Percentiles rank a stretch among this genome's conserved stretches.
phyloP scores from a whole-genome alignment of 1,140 invertebrate genomes.

The Orchestia grillus region DNA sequence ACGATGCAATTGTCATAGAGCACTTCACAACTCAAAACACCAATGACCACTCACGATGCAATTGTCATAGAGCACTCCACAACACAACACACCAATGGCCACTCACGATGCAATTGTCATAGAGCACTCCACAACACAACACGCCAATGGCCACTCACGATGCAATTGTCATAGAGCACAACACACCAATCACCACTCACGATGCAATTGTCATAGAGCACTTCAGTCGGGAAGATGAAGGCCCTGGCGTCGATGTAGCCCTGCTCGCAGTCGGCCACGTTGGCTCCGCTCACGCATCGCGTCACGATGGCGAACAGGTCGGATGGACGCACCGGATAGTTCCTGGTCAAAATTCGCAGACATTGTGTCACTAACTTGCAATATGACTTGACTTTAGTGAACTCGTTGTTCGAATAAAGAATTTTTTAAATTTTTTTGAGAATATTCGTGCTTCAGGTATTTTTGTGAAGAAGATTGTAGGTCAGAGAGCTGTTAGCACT shows the following conservation, averaged over 20 bases:
- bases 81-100: no score
- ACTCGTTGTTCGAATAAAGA: not conserved
- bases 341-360: not conserved
- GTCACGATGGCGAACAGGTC: slow-evolving; percentile 64
- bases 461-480: no score
- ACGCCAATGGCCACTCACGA: no score
- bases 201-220: slow-evolving; percentile 54
- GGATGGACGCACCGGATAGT: slow-evolving; percentile 52
- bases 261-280: slow-evolving; percentile 26
- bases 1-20: no score
- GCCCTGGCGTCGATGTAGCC: slow-evolving; percentile 21
- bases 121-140: no score
- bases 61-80: no score
- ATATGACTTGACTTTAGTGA: not conserved
- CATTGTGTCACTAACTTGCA: not conserved
- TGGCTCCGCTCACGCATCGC: slow-evolving; percentile 26
- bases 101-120: no score
- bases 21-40: no score
- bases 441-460: not conserved
- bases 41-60: no score
- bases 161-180: no score
- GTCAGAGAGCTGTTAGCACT: no score
- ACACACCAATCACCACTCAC: no score
- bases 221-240: slow-evolving; percentile 57
- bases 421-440: not conserved